phyloP scores from a whole-genome alignment of 2,888 invertebrate genomes.

The Chymomyza caudatula region DNA sequence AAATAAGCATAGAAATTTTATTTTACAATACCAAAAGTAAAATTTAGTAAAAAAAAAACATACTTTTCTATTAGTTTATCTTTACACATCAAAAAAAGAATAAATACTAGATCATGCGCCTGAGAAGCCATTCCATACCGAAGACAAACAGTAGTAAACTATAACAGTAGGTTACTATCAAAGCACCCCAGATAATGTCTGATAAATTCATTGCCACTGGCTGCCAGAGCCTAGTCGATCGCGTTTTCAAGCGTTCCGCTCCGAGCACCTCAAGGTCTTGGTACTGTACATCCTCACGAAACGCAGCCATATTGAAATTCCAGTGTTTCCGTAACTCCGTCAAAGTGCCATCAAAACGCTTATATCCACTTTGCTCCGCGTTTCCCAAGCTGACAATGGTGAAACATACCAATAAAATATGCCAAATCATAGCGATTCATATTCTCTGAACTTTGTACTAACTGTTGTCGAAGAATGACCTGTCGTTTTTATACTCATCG shows the following conservation, averaged over 20 bases:
- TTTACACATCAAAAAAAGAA: neutral
- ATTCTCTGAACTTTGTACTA: constrained; percentile 22
- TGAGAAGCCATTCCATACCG: constrained; percentile 13
- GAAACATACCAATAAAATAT: neutral
- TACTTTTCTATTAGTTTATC: neutral
- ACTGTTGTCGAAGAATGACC: neutral
- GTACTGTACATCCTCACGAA: neutral
- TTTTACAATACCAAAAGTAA: too few species aligned
- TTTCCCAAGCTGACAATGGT: neutral
- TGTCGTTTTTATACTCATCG: constrained; percentile 27
- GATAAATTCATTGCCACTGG: constrained; percentile 23
- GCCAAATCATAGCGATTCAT: neutral
- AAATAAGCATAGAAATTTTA: too few species aligned
- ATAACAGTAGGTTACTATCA: constrained; percentile 30
- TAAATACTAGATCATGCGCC: constrained; percentile 1
- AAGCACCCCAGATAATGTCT: constrained; percentile 37
- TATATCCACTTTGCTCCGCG: neutral
- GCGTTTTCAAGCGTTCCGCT: too few species aligned
- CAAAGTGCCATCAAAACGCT: neutral
- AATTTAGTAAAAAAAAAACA: too few species aligned
- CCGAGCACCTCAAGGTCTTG: too few species aligned
- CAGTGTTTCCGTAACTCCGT: neutral
- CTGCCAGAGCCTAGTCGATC: neutral
- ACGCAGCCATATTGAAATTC: neutral
- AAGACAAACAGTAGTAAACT: constrained; percentile 17